These are phyloP conservation scores for Aelia acuminata DNA, from an alignment of 2,888 invertebrate species.

Conservation along the genomic window DNA sequence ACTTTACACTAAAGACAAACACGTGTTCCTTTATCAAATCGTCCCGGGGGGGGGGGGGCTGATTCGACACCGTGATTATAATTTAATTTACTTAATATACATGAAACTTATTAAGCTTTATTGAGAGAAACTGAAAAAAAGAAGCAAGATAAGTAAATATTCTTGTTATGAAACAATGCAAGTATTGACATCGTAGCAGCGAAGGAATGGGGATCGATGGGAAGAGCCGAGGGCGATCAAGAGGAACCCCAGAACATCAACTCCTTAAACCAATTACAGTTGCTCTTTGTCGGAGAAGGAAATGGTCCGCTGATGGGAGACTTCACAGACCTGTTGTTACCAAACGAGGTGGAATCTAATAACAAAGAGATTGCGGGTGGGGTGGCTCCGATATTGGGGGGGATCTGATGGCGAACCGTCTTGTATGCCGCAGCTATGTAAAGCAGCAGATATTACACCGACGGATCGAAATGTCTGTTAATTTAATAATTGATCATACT, in stretches of 20 bases:
- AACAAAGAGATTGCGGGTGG: slow-evolving; percentile 5
- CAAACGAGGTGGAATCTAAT: slow-evolving; percentile 39
- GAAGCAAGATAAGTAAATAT: not conserved
- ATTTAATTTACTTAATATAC: too few species aligned
- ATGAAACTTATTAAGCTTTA: too few species aligned
- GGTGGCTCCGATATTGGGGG: not conserved
- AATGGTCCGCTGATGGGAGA: slow-evolving; percentile 15
- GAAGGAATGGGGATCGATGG: not conserved
- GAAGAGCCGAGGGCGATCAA: not conserved
- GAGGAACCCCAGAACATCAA: not conserved
- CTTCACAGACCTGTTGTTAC: slow-evolving; percentile 28
- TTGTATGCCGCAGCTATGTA: not conserved
- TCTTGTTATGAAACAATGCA: not conserved
- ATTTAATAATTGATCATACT: not conserved
- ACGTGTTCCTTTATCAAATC: too few species aligned
- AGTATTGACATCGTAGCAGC: not conserved
- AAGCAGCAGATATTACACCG: not conserved
- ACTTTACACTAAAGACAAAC: too few species aligned
- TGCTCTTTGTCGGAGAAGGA: slow-evolving; percentile 7
- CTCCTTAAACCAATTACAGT: slow-evolving; percentile 42
- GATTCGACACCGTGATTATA: too few species aligned
- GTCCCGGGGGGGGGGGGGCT: too few species aligned
- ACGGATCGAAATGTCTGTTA: not conserved
- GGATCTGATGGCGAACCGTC: not conserved
- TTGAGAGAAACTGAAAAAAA: too few species aligned